phyloP scores from a whole-genome alignment of 2,888 invertebrate species.

The Spodoptera exigua region DNA sequence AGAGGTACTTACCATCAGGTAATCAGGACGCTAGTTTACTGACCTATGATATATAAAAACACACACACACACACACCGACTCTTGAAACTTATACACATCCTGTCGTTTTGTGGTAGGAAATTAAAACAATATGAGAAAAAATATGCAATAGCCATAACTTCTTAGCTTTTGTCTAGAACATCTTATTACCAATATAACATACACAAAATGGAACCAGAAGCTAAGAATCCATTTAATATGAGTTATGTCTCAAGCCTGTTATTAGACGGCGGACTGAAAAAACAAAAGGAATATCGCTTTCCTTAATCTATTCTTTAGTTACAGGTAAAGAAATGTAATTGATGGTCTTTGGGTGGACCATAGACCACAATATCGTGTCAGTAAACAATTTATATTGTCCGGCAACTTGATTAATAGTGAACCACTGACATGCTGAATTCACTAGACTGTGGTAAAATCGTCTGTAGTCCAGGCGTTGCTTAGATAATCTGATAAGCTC shows the following conservation, averaged over 20 bases:
- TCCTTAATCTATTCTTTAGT: conserved; percentile 31
- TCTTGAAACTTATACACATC: too few species aligned
- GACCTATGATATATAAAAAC: too few species aligned
- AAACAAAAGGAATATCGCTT: conserved; percentile 12
- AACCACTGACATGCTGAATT: conserved; percentile 38
- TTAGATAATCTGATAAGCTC: conserved; percentile 35
- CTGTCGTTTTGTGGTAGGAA: too few species aligned
- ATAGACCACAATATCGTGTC: conserved; percentile 34
- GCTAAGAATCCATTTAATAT: conserved; percentile 1
- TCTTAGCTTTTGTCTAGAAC: too few species aligned
- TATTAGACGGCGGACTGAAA: conserved; percentile 8
- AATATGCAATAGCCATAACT: too few species aligned
- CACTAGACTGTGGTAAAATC: conserved; percentile 42
- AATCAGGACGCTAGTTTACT: too few species aligned
- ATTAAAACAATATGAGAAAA: too few species aligned
- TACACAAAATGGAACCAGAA: too few species aligned
- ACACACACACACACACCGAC: too few species aligned
- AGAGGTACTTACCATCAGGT: too few species aligned
- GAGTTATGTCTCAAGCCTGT: conserved; percentile 25
- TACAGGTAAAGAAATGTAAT: conserved; percentile 29
- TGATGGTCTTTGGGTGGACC: conserved; percentile 28
- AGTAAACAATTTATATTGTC: conserved; percentile 43
- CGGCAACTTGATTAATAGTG: conserved; percentile 44
- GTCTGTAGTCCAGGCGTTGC: conserved; percentile 24
- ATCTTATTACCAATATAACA: too few species aligned